These are phyloP conservation scores for Trichogramma evanescens DNA, from an alignment of 2,888 invertebrate genomes.

Conservation along the genomic window DNA sequence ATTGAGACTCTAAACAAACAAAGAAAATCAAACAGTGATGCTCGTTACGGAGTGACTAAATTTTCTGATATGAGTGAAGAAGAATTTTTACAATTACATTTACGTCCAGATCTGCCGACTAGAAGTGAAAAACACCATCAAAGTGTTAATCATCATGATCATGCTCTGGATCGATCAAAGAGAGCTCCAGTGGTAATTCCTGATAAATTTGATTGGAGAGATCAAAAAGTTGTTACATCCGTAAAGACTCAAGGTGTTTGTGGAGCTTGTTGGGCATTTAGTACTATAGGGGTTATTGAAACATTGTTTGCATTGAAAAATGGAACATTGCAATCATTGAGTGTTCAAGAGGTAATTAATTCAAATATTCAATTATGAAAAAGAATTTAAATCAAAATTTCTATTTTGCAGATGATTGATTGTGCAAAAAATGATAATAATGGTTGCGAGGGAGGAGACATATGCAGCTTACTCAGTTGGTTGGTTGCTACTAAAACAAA, in stretches of 20 bases:
- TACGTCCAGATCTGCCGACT: constrained; percentile 37
- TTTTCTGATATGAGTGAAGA: constrained; percentile 56
- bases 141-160: constrained; percentile 30
- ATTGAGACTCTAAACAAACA: constrained; percentile 49
- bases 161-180: constrained; percentile 25
- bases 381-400: neutral
- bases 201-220: constrained; percentile 55
- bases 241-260: constrained; percentile 68
- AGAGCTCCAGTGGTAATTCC: constrained; percentile 28
- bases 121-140: constrained; percentile 31
- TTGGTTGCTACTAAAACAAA: constrained; percentile 53
- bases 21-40: constrained; percentile 45
- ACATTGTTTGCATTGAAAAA: constrained; percentile 67
- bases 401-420: constrained; percentile 62
- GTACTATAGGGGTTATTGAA: constrained; percentile 68
- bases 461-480: constrained; percentile 73
- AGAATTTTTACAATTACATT: constrained; percentile 50
- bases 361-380: neutral
- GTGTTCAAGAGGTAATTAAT: constrained; percentile 60
- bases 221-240: constrained; percentile 59
- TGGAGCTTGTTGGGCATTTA: constrained; percentile 85
- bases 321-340: constrained; percentile 56
- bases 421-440: constrained; percentile 66
- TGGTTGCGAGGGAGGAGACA: constrained; percentile 77
- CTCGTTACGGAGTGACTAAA: constrained; percentile 55